A percentile compares a stretch with the other conserved stretches of the same genome.
Evolutionary conservation across 2,113 vertebrate genomes (phyloP).

Genomic region (Asarcornis scutulata): DNA sequence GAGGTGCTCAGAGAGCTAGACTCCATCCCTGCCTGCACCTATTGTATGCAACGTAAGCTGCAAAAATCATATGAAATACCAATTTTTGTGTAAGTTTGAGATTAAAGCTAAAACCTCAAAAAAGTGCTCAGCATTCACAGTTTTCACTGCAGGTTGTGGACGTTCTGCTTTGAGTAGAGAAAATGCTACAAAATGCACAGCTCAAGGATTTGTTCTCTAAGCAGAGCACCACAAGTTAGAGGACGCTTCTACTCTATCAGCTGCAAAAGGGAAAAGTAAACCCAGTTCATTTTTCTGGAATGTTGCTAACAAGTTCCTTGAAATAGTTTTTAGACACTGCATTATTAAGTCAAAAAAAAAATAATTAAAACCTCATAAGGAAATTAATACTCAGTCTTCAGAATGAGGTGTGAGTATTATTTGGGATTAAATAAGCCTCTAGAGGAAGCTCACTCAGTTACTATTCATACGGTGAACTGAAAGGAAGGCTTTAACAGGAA

Average conservation of each 20-base stretch:
- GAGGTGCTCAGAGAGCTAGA: fast-evolving
- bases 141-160: not conserved
- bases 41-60: not conserved
- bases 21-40: not conserved
- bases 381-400: not conserved
- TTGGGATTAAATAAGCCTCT: not conserved
- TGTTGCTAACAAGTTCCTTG: not conserved
- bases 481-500: not conserved
- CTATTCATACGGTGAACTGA: not conserved
- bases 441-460: not conserved
- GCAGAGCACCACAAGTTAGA: not conserved
- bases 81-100: not conserved
- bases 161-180: not conserved
- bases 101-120: not conserved
- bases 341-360: not conserved
- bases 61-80: not conserved
- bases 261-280: not conserved
- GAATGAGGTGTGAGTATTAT: not conserved
- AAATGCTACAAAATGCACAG: not conserved
- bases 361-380: not conserved
- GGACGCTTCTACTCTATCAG: not conserved
- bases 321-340: not conserved
- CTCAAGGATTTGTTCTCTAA: not conserved
- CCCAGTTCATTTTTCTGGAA: not conserved
- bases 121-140: not conserved